Base-by-base conservation (phyloP, 1,140 invertebrate genomes). In the Anthonomus grandis region DNA sequence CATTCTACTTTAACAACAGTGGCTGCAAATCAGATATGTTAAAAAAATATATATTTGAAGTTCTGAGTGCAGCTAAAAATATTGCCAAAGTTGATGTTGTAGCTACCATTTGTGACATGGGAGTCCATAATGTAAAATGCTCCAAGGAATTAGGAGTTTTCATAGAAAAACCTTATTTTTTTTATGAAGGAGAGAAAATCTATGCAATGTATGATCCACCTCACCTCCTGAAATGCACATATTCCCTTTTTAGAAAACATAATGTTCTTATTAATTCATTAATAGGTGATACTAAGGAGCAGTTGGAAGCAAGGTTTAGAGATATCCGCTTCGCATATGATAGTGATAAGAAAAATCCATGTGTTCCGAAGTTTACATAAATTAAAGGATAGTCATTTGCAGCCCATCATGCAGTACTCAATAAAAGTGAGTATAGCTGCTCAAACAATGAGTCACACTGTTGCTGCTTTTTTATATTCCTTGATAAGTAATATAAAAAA, bases 61-160 rank as follows among this genome's bases (percentile, higher is more conserved):
- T 52, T 4, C 17, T 52, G 12, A 5, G 37, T 36, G 46, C 46
- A 5, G 25, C 46, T 4, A 49, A 49, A 37, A 22, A 49, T 49
- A 22, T 22, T 52, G 49, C 37, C 5, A n/a, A 52, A 21, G 39
- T 59, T 5, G 25, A 62, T 47, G 49, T 62, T 39, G 56, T 62
- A 42, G 25, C 48, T 13, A 47, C 50, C 10, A 54, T 62, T 41
- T 62, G 56, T 41, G 48, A 62, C 25, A 59, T 58, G 55, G 60
- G 55, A 36, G 46, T 37, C 4, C 3, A 49, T 13, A 49, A 49
- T 36, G 46, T 49, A 4, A 49, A 49, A 49, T 36, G 27, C 31
- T 10, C 37, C 13, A 49, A 49, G 34, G 18, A 49, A 2, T 36
- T 49, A 24, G 46, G 46, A 8, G 46, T 49, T 27, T 27, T 25